Evolutionary conservation across 2,797 vertebrate genomes (phyloP).

Genomic region (Esox masquinongy): DNA sequence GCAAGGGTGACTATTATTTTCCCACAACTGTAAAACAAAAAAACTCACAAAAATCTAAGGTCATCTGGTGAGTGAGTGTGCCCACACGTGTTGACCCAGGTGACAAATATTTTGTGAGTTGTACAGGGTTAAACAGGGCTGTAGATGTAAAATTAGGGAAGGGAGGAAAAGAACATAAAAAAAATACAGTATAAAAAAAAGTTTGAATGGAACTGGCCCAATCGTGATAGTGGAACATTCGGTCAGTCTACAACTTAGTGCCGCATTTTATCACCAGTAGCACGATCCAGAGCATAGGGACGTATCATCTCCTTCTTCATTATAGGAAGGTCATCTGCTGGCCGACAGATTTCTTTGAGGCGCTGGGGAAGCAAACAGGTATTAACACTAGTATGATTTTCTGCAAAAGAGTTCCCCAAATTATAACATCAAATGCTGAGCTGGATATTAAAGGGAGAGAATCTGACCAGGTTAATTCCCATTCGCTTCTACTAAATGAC

Average conservation of each 20-base stretch:
- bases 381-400: background rate
- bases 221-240: background rate
- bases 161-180: no score
- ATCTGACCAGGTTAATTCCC: background rate
- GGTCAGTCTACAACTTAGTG: background rate
- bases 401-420: background rate
- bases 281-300: background rate
- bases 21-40: no score
- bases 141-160: no score
- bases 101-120: no score
- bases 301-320: constrained; percentile 39
- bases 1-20: no score
- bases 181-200: no score
- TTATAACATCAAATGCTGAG: background rate
- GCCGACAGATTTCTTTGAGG: constrained; percentile 47
- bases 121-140: no score
- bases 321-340: constrained; percentile 57
- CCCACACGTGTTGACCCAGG: no score
- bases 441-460: background rate
- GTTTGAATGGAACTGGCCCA: background rate
- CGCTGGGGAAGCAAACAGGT: constrained; percentile 41
- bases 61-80: no score
- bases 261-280: background rate
- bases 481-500: background rate
- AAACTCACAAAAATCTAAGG: no score